A percentile compares a stretch with the other conserved stretches of the same genome.
These are phyloP conservation scores for Holcopasites calliopsidis DNA, from an alignment of 1,140 invertebrate species.

Conservation along the genomic window DNA sequence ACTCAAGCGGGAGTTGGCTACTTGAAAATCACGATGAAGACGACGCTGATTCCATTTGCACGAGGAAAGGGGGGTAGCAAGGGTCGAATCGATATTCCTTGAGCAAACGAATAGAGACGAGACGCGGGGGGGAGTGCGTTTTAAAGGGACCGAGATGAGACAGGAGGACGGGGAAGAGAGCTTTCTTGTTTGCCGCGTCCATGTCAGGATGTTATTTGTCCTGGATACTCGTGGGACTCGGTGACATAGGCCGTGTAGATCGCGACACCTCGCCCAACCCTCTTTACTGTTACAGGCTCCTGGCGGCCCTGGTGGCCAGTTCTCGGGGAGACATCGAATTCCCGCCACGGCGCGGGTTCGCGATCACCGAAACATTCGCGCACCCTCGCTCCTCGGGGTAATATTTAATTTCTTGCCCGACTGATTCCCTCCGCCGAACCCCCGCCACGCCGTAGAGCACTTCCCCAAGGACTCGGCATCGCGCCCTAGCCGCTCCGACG, in stretches of 20 bases:
- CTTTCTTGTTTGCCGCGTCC: conserved; percentile 60
- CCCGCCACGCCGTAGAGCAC: conserved; percentile 45
- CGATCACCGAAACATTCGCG: conserved; percentile 7
- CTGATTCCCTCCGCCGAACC: conserved; percentile 60
- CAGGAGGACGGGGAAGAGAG: background rate
- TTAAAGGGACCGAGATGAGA: background rate
- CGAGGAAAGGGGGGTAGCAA: background rate
- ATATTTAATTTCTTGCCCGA: conserved; percentile 74
- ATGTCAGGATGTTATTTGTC: conserved; percentile 65
- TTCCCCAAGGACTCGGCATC: conserved; percentile 43
- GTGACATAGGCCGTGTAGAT: conserved; percentile 36
- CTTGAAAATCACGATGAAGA: no score
- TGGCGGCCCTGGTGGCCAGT: background rate
- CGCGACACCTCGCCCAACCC: conserved; percentile 27
- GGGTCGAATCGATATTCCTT: conserved; percentile 46
- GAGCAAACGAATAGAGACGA: conserved; percentile 3
- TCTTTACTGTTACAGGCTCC: background rate
- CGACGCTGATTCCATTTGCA: no score
- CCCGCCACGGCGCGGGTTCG: conserved; percentile 6
- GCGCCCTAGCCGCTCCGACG: conserved; percentile 6
- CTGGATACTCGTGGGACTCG: conserved; percentile 52
- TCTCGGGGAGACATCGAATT: conserved; percentile 40
- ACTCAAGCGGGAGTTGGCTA: background rate
- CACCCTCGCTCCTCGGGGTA: conserved; percentile 58
- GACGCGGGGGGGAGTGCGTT: no score